Evolutionary conservation across 1,140 invertebrate genomes (phyloP).

Genomic region (Anadara kagoshimensis): DNA sequence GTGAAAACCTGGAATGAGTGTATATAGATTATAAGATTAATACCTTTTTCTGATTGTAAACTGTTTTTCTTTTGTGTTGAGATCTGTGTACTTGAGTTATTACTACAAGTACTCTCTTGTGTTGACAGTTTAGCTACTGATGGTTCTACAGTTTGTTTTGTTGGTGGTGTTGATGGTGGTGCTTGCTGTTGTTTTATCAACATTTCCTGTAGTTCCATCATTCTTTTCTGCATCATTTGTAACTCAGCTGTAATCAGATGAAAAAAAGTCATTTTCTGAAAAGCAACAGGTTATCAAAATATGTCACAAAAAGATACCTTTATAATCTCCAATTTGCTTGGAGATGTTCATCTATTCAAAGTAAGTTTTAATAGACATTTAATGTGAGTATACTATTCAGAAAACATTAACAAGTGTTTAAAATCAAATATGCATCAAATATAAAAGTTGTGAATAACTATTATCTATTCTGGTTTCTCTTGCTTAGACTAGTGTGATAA

Average conservation of each 20-base stretch:
- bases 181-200: background rate
- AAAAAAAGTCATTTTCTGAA: background rate
- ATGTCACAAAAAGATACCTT: background rate
- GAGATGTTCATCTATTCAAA: too few relatives aligned
- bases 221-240: constrained; percentile 49
- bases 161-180: background rate
- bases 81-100: background rate
- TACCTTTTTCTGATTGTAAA: background rate
- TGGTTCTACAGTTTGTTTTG: background rate
- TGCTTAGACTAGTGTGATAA: too few relatives aligned
- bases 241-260: constrained; percentile 40
- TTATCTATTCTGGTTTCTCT: too few relatives aligned
- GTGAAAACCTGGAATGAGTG: too few relatives aligned
- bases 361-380: too few relatives aligned
- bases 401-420: too few relatives aligned
- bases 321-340: background rate
- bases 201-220: constrained; percentile 42
- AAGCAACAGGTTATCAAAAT: background rate
- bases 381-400: too few relatives aligned
- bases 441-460: too few relatives aligned
- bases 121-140: background rate
- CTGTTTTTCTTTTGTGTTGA: constrained; percentile 4
- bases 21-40: too few relatives aligned
- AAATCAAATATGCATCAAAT: too few relatives aligned
- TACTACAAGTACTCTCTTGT: background rate